Percentiles rank a stretch among this genome's conserved stretches.
Conservation (phyloP, 1,140 invertebrate genomes). For the Polyergus mexicanus region DNA sequence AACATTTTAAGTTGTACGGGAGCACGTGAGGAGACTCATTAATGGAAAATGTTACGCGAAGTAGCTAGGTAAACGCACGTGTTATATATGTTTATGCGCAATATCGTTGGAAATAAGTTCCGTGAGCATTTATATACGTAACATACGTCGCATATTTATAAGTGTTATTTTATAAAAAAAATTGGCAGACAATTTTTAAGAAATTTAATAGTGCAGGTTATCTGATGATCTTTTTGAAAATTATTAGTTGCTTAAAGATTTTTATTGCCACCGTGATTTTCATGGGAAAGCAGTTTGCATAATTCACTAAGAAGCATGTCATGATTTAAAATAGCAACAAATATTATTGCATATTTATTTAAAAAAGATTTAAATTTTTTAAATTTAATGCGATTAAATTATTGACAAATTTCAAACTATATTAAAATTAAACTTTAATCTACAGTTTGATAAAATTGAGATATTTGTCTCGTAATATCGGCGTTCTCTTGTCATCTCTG, state of each 20-base stretch:
- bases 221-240: not conserved
- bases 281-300: not conserved
- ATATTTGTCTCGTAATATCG: slow-evolving; percentile 7
- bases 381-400: not conserved
- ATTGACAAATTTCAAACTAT: not conserved
- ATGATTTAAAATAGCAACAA: not conserved
- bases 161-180: not conserved
- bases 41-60: slow-evolving; percentile 49
- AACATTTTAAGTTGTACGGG: slow-evolving; percentile 55
- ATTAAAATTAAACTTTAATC: slow-evolving; percentile 43
- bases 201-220: not conserved
- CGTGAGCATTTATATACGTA: slow-evolving; percentile 33
- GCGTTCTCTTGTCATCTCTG: not conserved
- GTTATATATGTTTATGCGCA: slow-evolving; percentile 28
- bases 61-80: slow-evolving; percentile 25
- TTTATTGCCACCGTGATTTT: not conserved
- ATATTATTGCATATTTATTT: slow-evolving; percentile 28
- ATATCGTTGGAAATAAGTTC: slow-evolving; percentile 43
- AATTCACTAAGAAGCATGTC: not conserved
- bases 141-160: not conserved
- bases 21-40: slow-evolving; percentile 56
- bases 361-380: not conserved
- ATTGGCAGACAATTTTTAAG: not conserved
- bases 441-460: not conserved
- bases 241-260: not conserved